Evolutionary conservation across 2,113 vertebrate species (phyloP).

Genomic region (Poeciliopsis prolifica): DNA sequence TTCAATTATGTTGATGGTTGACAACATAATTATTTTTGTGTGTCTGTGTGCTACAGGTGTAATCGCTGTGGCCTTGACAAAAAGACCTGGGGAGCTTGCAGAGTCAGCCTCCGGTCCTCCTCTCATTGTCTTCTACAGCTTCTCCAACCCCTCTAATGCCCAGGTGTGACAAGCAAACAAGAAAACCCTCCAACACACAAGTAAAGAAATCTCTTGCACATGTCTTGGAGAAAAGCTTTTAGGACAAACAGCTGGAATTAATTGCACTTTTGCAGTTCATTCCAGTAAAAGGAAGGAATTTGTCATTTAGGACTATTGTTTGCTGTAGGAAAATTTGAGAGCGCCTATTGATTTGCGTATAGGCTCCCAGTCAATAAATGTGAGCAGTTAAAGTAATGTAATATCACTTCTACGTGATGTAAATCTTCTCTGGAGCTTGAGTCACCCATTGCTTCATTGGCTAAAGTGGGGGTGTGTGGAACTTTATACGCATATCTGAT

Average conservation of each 20-base stretch:
- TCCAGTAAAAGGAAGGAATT: too few species aligned
- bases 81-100: slow-evolving; percentile 73
- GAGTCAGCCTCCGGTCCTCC: slow-evolving; percentile 75
- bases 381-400: slow-evolving; percentile 54
- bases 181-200: background rate
- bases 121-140: slow-evolving; percentile 87
- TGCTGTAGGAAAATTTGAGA: slow-evolving; percentile 49
- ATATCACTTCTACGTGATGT: slow-evolving; percentile 46
- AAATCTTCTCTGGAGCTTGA: slow-evolving; percentile 2
- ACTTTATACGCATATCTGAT: background rate
- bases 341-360: slow-evolving; percentile 52
- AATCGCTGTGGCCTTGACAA: slow-evolving; percentile 83
- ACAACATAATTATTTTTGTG: background rate
- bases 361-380: slow-evolving; percentile 55
- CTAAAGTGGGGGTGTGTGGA: background rate
- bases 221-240: slow-evolving; percentile 18
- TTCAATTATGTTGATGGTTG: background rate
- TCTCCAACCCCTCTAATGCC: slow-evolving; percentile 84
- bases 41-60: slow-evolving; percentile 78
- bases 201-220: background rate
- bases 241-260: slow-evolving; percentile 8
- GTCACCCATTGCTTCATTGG: slow-evolving; percentile 38
- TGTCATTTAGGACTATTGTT: slow-evolving; percentile 28
- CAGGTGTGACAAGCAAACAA: slow-evolving; percentile 80
- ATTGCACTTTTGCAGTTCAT: background rate